Conservation (phyloP, 2,888 invertebrate genomes). For the Zygaena filipendulae region DNA sequence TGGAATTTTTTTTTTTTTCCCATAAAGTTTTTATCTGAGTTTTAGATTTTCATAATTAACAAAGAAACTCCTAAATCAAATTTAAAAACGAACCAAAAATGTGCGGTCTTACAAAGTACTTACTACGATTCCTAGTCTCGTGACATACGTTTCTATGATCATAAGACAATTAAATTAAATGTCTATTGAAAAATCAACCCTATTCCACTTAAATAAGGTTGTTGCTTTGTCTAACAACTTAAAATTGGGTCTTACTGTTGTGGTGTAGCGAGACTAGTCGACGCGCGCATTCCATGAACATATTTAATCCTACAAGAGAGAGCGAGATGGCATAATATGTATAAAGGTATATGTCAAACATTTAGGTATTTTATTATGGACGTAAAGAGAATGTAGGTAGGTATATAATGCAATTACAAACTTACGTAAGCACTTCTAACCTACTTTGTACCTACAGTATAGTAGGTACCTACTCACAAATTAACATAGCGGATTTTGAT, state of each 20-base stretch:
- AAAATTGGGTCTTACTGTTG: constrained; percentile 26
- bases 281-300: constrained; percentile 65
- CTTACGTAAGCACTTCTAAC: constrained; percentile 56
- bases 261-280: constrained; percentile 56
- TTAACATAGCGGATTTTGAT: constrained; percentile 22
- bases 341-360: constrained; percentile 65
- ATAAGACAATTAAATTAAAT: constrained; percentile 16
- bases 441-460: constrained; percentile 37
- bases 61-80: too few species aligned
- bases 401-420: constrained; percentile 58
- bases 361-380: constrained; percentile 63
- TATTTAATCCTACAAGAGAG: constrained; percentile 50
- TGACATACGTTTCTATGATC: constrained; percentile 24
- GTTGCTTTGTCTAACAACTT: neutral
- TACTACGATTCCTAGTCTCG: constrained; percentile 59
- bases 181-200: constrained; percentile 26
- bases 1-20: too few species aligned
- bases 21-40: too few species aligned
- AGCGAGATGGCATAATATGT: constrained; percentile 50
- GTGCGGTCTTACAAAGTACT: constrained; percentile 61
- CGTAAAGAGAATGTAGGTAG: constrained; percentile 56
- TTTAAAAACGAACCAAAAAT: too few species aligned
- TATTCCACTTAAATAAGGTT: constrained; percentile 17
- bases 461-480: constrained; percentile 22
- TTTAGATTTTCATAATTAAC: too few species aligned